Percentiles rank a stretch among this genome's conserved stretches.
phyloP scores from a whole-genome alignment of 2,888 invertebrate genomes.

The Harpalus rufipes region DNA sequence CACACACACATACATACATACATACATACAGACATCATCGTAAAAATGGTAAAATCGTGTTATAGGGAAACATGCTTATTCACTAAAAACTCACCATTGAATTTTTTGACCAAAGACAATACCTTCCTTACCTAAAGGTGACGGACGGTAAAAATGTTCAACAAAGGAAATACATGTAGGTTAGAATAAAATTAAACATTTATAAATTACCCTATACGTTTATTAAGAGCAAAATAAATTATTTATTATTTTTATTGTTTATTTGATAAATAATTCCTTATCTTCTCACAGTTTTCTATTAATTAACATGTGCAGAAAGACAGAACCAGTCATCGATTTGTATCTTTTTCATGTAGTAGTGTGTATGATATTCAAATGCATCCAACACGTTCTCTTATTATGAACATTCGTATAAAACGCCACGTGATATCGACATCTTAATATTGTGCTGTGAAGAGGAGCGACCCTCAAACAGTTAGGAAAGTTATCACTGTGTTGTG shows the following conservation, averaged over 20 bases:
- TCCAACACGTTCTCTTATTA: slow-evolving; percentile 69
- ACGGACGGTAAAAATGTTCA: no score
- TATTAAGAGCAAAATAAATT: not conserved
- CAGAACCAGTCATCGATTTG: slow-evolving; percentile 34
- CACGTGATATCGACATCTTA: slow-evolving; percentile 71
- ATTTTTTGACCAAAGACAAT: no score
- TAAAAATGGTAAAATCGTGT: no score
- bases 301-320: slow-evolving; percentile 35
- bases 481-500: not conserved
- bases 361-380: slow-evolving; percentile 68
- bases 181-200: no score
- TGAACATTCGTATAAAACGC: slow-evolving; percentile 70
- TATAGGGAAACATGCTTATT: no score
- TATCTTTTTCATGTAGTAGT: slow-evolving; percentile 7
- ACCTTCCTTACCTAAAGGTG: no score
- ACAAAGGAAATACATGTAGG: not conserved
- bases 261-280: not conserved
- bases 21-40: no score
- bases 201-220: not conserved
- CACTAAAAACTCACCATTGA: no score
- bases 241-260: not conserved
- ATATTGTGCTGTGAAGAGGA: slow-evolving; percentile 68
- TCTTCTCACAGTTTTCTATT: not conserved
- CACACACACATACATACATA: no score
- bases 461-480: slow-evolving; percentile 49